Evolutionary conservation across 1,140 invertebrate species (phyloP).

Genomic region (Hylaeus volcanicus): DNA sequence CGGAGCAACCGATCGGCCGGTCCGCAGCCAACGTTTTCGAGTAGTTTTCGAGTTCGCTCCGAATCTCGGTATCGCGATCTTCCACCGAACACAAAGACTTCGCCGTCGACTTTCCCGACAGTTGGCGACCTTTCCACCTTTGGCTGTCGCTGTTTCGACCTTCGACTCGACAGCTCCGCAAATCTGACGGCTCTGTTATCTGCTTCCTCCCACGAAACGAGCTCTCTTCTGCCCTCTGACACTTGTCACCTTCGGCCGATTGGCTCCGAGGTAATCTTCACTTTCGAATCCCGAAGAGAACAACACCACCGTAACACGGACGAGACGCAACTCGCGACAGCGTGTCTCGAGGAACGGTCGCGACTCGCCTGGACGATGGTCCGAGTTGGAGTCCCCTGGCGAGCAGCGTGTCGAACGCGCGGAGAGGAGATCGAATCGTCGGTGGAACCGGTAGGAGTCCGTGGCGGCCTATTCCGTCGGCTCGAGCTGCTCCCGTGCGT

Average conservation of each 20-base stretch:
- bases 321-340: not conserved
- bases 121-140: not conserved
- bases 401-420: constrained; percentile 4
- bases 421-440: not conserved
- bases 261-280: not conserved
- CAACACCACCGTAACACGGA: not conserved
- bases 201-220: no score
- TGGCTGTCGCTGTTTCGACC: not conserved
- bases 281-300: not conserved
- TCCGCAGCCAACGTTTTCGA: no score
- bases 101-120: not conserved
- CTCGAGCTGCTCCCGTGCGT: constrained; percentile 10
- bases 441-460: constrained; percentile 42
- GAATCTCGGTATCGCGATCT: not conserved
- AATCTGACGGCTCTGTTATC: not conserved
- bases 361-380: not conserved
- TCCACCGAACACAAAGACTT: no score
- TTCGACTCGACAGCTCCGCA: constrained; percentile 15
- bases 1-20: constrained; percentile 23
- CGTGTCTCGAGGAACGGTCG: not conserved
- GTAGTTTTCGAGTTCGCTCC: no score
- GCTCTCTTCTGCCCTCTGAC: no score
- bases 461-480: constrained; percentile 27
- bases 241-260: no score
- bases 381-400: not conserved